phyloP scores from a whole-genome alignment of 2,888 invertebrate genomes.

The Lumbricus terrestris region DNA sequence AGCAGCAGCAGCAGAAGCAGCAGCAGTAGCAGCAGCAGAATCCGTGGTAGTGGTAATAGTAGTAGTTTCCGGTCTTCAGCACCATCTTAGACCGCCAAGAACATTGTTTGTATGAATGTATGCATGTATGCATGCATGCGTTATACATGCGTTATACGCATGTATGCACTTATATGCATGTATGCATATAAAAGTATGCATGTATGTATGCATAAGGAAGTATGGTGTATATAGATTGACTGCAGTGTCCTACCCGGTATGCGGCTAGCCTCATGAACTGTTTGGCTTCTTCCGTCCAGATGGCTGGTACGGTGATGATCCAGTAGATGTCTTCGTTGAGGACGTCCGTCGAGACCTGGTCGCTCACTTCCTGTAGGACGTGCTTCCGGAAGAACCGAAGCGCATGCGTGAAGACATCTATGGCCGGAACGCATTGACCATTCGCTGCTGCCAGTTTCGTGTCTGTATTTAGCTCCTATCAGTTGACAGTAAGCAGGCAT shows the following conservation, averaged over 20 bases:
- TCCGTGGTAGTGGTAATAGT: too few relatives aligned
- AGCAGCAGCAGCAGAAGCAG: too few relatives aligned
- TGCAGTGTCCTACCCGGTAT: constrained; percentile 59
- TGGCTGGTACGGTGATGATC: constrained; percentile 66
- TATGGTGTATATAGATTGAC: too few relatives aligned
- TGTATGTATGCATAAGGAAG: too few relatives aligned
- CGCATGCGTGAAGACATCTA: constrained; percentile 62
- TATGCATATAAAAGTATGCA: too few relatives aligned
- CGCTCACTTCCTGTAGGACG: constrained; percentile 58
- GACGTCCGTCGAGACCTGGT: constrained; percentile 60
- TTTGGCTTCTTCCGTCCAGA: constrained; percentile 65
- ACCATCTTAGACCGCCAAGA: too few relatives aligned
- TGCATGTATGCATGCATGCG: too few relatives aligned
- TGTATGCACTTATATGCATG: too few relatives aligned
- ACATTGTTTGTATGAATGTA: too few relatives aligned
- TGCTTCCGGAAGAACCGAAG: constrained; percentile 63
- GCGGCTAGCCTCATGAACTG: constrained; percentile 65
- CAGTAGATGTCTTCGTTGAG: constrained; percentile 62
- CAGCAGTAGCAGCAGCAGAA: too few relatives aligned
- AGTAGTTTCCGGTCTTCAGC: too few relatives aligned
- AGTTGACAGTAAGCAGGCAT: neutral
- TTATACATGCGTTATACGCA: too few relatives aligned
- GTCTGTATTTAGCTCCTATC: constrained; percentile 60
- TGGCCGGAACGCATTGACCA: constrained; percentile 60
- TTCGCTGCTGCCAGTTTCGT: constrained; percentile 62